A percentile compares a stretch with the other conserved stretches of the same genome.
phyloP scores from a whole-genome alignment of 2,797 vertebrate species.

The Mus spretus region DNA sequence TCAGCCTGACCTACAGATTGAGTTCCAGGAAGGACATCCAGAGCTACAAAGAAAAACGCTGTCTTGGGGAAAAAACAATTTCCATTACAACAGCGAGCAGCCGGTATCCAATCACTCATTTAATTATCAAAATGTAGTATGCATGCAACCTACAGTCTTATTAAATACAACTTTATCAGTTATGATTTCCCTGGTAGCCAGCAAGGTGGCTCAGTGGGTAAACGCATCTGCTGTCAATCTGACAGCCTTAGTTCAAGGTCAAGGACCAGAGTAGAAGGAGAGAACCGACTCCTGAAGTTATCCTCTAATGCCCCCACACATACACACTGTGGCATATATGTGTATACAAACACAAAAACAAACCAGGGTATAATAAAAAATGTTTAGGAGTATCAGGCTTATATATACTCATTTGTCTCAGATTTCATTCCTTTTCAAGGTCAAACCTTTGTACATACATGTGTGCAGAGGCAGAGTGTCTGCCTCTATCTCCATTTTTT shows the following conservation, averaged over 20 bases:
- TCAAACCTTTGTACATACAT: background rate
- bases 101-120: background rate
- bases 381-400: background rate
- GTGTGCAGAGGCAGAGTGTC: background rate
- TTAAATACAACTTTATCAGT: conserved; percentile 43
- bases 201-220: background rate
- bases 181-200: background rate
- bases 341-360: background rate
- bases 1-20: too few species aligned
- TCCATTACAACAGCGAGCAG: background rate
- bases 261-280: background rate
- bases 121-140: conserved; percentile 39
- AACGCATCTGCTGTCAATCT: background rate
- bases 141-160: background rate
- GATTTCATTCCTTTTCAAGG: background rate
- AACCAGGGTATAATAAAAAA: background rate
- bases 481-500: background rate
- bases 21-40: too few species aligned
- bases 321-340: too few species aligned
- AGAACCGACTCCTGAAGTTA: background rate
- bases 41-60: background rate
- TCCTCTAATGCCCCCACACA: background rate
- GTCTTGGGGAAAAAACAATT: background rate
- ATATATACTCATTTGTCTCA: background rate
- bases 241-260: background rate